Evolutionary conservation across 1,140 invertebrate species (phyloP).

Genomic region (Drosophila elegans): DNA sequence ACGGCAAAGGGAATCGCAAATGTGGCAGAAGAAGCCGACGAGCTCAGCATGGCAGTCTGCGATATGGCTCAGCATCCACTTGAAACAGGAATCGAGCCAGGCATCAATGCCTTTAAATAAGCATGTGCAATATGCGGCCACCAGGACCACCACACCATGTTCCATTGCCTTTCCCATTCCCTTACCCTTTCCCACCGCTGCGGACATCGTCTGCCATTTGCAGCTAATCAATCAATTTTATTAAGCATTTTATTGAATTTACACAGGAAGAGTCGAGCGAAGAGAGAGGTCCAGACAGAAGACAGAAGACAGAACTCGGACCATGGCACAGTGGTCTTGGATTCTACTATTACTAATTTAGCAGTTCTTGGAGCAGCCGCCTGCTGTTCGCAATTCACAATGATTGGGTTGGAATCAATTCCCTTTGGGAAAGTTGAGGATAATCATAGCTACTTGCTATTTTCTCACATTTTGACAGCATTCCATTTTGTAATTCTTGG

Average conservation of each 20-base stretch:
- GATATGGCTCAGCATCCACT: conserved; percentile 49
- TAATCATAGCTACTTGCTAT: too few species aligned
- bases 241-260: conserved; percentile 69
- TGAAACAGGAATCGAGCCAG: conserved; percentile 18
- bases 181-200: not conserved
- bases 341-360: not conserved
- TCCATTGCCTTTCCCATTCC: too few species aligned
- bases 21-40: conserved; percentile 54
- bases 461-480: too few species aligned
- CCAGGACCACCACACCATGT: not conserved
- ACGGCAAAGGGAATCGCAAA: conserved; percentile 73
- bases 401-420: too few species aligned
- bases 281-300: conserved; percentile 5
- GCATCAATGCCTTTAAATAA: conserved; percentile 42
- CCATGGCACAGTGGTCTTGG: not conserved
- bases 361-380: not conserved
- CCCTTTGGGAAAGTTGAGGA: too few species aligned
- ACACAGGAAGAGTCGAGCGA: conserved; percentile 3
- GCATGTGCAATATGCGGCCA: conserved; percentile 44
- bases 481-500: too few species aligned
- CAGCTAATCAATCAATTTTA: conserved; percentile 75
- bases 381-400: too few species aligned
- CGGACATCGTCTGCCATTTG: conserved; percentile 22
- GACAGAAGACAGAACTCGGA: not conserved
- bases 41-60: conserved; percentile 12